Percentiles rank a stretch among this genome's conserved stretches.
These are phyloP conservation scores for human DNA, from an alignment of 2,113 vertebrate genomes.

Conservation along the genomic window DNA sequence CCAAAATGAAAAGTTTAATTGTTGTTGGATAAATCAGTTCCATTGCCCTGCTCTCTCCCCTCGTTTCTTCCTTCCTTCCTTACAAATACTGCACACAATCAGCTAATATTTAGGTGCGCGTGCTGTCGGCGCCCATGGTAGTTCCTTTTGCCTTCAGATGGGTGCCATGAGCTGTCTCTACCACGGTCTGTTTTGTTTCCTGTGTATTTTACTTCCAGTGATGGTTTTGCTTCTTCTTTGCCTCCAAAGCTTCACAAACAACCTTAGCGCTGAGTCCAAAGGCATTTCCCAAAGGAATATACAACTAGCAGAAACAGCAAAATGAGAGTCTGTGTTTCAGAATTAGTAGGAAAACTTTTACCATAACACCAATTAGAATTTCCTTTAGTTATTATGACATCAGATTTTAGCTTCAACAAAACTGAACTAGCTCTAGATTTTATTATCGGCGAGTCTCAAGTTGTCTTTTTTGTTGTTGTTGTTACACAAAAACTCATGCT, in stretches of 20 bases:
- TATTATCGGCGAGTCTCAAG: not conserved
- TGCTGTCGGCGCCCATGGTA: not conserved
- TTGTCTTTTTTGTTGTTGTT: not conserved
- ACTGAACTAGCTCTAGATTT: not conserved
- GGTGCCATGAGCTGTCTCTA: not conserved
- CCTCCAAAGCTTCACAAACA: not conserved
- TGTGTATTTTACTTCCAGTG: not conserved
- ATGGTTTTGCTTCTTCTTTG: not conserved
- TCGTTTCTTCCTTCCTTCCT: not conserved
- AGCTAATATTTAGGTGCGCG: not conserved
- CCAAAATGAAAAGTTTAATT: not conserved
- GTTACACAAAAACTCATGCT: not conserved
- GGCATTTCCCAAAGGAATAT: not conserved
- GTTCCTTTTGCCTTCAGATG: not conserved
- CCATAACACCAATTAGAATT: not conserved
- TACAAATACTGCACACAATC: not conserved
- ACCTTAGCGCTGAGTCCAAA: not conserved
- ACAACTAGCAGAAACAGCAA: not conserved
- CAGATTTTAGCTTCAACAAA: slow-evolving; percentile 7
- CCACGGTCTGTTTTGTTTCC: not conserved
- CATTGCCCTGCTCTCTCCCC: not conserved
- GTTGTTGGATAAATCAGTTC: not conserved
- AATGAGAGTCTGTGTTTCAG: not conserved
- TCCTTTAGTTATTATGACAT: not conserved
- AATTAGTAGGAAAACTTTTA: not conserved